Percentiles rank a stretch among this genome's conserved stretches.
These are phyloP conservation scores for Sebastolobus alascanus DNA, from an alignment of 2,797 vertebrate species.

Conservation along the genomic window DNA sequence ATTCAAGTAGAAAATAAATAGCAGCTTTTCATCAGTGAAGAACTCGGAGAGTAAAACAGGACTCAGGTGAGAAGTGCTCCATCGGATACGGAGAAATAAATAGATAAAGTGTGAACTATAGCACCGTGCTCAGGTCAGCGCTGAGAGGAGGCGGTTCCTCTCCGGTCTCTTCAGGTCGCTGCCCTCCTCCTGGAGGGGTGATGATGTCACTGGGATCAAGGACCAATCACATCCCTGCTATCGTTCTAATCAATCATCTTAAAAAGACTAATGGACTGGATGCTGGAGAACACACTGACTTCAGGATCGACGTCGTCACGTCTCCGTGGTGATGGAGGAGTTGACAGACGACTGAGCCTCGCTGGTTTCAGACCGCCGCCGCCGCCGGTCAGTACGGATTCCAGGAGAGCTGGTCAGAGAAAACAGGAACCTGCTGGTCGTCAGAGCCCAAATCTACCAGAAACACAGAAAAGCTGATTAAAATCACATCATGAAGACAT, in stretches of 20 bases:
- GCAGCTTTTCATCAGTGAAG: conserved; percentile 27
- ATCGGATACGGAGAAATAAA: neutral
- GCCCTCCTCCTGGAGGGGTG: neutral
- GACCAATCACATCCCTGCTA: conserved; percentile 13
- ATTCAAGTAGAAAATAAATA: conserved; percentile 13
- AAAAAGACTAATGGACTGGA: conserved; percentile 50
- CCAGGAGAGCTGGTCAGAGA: conserved; percentile 74
- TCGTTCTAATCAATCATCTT: conserved; percentile 39
- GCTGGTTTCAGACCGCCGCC: neutral
- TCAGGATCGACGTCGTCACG: too few species aligned
- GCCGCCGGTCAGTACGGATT: conserved; percentile 65
- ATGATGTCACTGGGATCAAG: neutral
- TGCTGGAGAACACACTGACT: neutral
- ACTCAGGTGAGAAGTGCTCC: conserved; percentile 49
- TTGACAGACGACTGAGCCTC: too few species aligned
- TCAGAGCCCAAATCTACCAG: conserved; percentile 55
- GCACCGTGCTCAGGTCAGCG: conserved; percentile 7
- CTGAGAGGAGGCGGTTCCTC: neutral
- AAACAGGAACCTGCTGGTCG: conserved; percentile 76
- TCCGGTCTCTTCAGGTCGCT: neutral
- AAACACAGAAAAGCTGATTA: neutral
- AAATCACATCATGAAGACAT: too few species aligned
- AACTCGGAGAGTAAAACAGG: neutral
- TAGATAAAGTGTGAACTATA: conserved; percentile 18
- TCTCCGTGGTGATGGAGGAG: too few species aligned